Evolutionary conservation across 2,888 invertebrate genomes (phyloP).

Genomic region (Pachymerium ferrugineum): DNA sequence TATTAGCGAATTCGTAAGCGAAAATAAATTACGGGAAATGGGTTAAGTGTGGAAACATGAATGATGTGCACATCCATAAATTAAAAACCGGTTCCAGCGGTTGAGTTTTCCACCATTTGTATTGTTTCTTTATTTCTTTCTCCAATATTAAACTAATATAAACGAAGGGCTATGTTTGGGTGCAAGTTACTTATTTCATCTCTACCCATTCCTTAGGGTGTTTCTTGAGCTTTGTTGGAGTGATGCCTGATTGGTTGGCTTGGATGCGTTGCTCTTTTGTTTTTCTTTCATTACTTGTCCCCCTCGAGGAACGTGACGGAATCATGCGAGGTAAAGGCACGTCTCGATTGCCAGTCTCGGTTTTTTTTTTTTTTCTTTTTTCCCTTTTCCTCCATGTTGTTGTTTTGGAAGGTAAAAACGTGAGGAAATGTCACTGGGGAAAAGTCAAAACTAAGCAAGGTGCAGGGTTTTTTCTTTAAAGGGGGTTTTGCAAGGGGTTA

Average conservation of each 20-base stretch:
- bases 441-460: not conserved
- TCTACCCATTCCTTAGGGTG: not conserved
- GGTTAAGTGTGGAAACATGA: too few species aligned
- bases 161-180: too few species aligned
- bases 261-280: constrained; percentile 17
- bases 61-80: too few species aligned
- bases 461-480: not conserved
- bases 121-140: too few species aligned
- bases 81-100: too few species aligned
- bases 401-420: constrained; percentile 14
- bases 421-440: not conserved
- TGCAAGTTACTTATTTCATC: constrained; percentile 11
- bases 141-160: too few species aligned
- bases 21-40: too few species aligned
- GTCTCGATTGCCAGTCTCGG: not conserved
- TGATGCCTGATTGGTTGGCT: constrained; percentile 8
- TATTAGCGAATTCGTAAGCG: too few species aligned
- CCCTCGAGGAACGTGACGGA: constrained; percentile 16
- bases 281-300: constrained; percentile 15
- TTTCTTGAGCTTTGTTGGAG: constrained; percentile 14
- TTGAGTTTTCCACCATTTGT: too few species aligned
- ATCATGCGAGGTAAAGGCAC: constrained; percentile 9
- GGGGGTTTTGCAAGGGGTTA: too few species aligned
- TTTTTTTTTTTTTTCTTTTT: not conserved
- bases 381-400: not conserved